A percentile compares a stretch with the other conserved stretches of the same genome.
phyloP scores from a whole-genome alignment of 2,888 invertebrate genomes.

The Phanerotoma sp. region DNA sequence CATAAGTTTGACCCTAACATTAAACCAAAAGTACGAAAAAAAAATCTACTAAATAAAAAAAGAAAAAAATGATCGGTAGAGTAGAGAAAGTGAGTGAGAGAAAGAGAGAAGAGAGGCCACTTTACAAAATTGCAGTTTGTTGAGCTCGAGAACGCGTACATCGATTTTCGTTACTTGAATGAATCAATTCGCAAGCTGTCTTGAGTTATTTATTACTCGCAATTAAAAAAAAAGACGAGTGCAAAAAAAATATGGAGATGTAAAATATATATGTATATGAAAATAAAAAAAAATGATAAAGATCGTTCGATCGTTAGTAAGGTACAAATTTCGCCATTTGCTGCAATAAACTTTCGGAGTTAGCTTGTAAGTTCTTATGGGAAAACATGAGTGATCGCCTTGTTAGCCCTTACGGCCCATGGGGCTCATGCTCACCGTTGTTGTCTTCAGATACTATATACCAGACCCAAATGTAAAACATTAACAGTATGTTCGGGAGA shows the following conservation, averaged over 20 bases:
- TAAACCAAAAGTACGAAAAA: conserved; percentile 39
- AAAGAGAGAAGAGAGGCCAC: no score
- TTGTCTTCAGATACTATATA: conserved; percentile 15
- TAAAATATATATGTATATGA: no score
- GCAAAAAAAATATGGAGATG: conserved; percentile 35
- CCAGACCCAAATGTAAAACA: no score
- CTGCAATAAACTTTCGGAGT: conserved; percentile 55
- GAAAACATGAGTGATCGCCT: conserved; percentile 57
- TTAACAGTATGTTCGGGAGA: no score
- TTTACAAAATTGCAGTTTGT: conserved; percentile 55
- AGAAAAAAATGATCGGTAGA: no score
- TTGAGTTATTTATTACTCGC: no score
- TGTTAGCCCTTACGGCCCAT: conserved; percentile 57
- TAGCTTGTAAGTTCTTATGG: conserved; percentile 55
- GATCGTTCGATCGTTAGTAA: conserved; percentile 52
- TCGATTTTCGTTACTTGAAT: conserved; percentile 3
- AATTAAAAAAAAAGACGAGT: background rate
- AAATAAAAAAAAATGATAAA: conserved; percentile 15
- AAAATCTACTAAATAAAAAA: conserved; percentile 35
- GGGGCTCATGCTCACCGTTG: conserved; percentile 29
- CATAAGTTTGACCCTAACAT: conserved; percentile 49
- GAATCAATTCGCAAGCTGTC: conserved; percentile 9
- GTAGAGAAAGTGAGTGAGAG: no score
- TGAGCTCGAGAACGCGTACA: conserved; percentile 25
- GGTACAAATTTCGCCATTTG: conserved; percentile 58